Conservation (phyloP, 2,888 invertebrate species). For the Reticulitermes lucifugus region DNA sequence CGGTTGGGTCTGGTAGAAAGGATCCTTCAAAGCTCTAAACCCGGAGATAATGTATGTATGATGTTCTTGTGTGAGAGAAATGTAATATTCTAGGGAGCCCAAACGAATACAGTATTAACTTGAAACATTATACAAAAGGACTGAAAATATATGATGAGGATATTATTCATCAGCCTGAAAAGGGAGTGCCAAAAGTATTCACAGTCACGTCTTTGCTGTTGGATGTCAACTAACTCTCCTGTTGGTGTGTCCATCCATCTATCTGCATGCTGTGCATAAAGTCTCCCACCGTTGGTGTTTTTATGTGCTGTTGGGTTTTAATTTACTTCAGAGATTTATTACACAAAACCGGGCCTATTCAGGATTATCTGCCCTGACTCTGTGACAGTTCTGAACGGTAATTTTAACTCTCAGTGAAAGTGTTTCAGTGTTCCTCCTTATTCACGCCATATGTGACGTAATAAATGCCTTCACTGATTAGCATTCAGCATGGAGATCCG, state of each 20-base stretch:
- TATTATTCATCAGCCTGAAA: background rate
- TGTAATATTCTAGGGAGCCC: background rate
- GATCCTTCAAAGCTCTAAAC: background rate
- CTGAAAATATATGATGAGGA: background rate
- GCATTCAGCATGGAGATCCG: no score
- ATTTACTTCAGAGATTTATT: conserved; percentile 9
- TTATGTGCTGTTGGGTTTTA: background rate
- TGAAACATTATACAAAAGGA: background rate
- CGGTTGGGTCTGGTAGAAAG: background rate
- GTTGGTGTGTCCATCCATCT: background rate
- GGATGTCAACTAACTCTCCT: background rate
- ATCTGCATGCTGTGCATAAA: background rate
- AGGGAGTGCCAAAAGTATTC: background rate
- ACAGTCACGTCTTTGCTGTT: background rate
- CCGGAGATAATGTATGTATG: background rate
- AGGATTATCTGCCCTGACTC: background rate
- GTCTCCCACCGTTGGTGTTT: background rate
- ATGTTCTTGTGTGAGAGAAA: background rate
- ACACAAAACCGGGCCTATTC: background rate
- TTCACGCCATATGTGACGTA: no score
- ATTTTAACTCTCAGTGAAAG: background rate
- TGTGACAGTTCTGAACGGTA: background rate
- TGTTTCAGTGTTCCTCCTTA: background rate
- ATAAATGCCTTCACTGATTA: no score
- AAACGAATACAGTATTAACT: background rate